Evolutionary conservation across 1,140 invertebrate species (phyloP), one percentile per base, ranked within the genome.

Genomic region (Drosophila burlai): DNA sequence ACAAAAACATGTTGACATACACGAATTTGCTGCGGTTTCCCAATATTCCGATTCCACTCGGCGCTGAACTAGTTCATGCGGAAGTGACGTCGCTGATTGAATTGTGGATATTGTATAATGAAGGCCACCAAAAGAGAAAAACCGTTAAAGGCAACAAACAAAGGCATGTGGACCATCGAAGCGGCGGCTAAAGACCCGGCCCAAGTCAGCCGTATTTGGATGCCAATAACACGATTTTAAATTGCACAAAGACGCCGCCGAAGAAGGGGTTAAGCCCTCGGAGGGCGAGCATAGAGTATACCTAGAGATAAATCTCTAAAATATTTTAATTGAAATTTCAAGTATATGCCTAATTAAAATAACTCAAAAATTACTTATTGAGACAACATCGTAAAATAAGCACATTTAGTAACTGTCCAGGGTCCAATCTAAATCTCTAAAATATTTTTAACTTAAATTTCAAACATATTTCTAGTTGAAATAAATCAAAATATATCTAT

Each of bases 51-150:
- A 58, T 18, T 46, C 63, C 69, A 69, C 18, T 77, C 36, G 11
- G 57, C 42, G 18, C 45, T 40, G 38, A 87, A 86, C 84, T 77
- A 76, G 80, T 80, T 83, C 67, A 73, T 75, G 60, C 84, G 84
- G 84, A 87, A 89, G 82, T 83, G 83, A 85, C 58, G 65, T 58
- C 52, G 76, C 69, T 31, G 58, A 64, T 57, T 63, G 65, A 67
- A 34, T 52, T 57, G 58, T 72, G 69, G 45, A 73, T 73, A 76
- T 76, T 74, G 64, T 83, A 63, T 79, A 83, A 83, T 83, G 55
- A 80, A 58, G 68, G 76, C 66, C 83, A 49, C 15, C 62, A 50
- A 61, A 66, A 76, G 43, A 52, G 57, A 57, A 54, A 72, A 8
- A 81, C 76, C 59, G 76, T 60, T 60, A 65, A 69, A 60, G 11